These are phyloP conservation scores for Branchinecta lindahli DNA, from an alignment of 1,140 invertebrate genomes.

Conservation along the genomic window DNA sequence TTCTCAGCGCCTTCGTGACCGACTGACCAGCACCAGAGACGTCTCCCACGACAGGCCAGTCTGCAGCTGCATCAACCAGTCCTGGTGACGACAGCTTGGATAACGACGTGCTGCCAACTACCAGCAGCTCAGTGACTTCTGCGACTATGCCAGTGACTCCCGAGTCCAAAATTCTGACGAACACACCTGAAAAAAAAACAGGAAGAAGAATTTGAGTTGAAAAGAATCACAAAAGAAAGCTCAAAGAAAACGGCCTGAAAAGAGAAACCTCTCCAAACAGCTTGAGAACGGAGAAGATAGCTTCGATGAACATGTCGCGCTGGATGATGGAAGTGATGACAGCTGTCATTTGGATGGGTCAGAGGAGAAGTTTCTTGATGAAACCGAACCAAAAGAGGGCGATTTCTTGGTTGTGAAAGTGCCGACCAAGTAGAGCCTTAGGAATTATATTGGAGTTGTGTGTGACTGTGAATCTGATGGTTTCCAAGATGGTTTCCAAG, in stretches of 20 bases:
- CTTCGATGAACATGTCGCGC: neutral
- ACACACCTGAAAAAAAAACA: neutral
- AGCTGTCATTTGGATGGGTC: neutral
- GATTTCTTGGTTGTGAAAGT: conserved; percentile 9
- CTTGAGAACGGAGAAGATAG: neutral
- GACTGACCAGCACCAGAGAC: conserved; percentile 7
- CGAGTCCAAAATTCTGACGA: neutral
- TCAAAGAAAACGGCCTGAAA: neutral
- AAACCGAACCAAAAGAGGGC: neutral
- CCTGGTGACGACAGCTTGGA: conserved; percentile 7
- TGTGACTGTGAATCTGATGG: conserved; percentile 2
- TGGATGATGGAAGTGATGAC: conserved; percentile 1
- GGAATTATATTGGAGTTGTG: neutral
- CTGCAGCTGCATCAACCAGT: neutral
- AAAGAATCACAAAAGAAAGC: neutral
- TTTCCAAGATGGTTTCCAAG: conserved; percentile 10
- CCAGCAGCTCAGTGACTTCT: neutral
- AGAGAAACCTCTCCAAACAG: conserved; percentile 9
- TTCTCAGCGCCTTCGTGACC: neutral
- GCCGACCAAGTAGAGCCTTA: neutral
- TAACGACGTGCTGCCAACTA: conserved; percentile 6
- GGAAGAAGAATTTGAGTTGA: conserved; percentile 1
- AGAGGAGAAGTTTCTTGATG: conserved; percentile 3
- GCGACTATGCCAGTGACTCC: neutral
- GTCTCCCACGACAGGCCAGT: conserved; percentile 7